Evolutionary conservation across 2,888 invertebrate genomes (phyloP).

Genomic region (Neoitamus cyanurus): DNA sequence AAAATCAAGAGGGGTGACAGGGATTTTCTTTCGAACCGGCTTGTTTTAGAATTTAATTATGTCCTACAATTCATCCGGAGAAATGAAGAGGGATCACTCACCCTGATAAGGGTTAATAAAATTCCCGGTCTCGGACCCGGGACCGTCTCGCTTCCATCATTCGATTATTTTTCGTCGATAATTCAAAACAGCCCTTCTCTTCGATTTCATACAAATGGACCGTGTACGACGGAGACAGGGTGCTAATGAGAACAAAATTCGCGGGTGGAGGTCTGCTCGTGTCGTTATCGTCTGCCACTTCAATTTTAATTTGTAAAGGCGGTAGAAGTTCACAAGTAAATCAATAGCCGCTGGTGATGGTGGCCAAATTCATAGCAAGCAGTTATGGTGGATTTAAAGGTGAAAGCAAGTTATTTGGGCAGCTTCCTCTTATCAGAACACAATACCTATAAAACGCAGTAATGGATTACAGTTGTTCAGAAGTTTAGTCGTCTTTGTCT

Average conservation of each 20-base stretch:
- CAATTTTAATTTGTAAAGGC: neutral
- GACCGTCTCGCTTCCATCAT: neutral
- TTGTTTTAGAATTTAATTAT: constrained; percentile 48
- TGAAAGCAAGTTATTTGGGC: neutral
- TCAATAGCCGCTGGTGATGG: neutral
- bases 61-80: constrained; percentile 37
- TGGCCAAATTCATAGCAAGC: neutral
- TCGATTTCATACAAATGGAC: neutral
- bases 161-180: constrained; percentile 26
- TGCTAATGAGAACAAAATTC: neutral
- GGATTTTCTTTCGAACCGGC: constrained; percentile 24
- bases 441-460: too few relatives aligned
- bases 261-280: neutral
- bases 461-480: too few relatives aligned
- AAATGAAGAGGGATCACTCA: constrained; percentile 26
- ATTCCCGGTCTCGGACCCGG: neutral
- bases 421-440: too few relatives aligned
- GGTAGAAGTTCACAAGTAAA: neutral
- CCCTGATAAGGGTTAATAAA: constrained; percentile 39
- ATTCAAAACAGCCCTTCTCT: constrained; percentile 9
- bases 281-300: neutral
- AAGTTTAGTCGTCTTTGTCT: too few relatives aligned
- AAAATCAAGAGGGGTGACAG: neutral
- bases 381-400: neutral
- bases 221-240: neutral